These are phyloP conservation scores for Onychostoma macrolepis DNA, from an alignment of 2,113 vertebrate genomes.

Conservation along the genomic window DNA sequence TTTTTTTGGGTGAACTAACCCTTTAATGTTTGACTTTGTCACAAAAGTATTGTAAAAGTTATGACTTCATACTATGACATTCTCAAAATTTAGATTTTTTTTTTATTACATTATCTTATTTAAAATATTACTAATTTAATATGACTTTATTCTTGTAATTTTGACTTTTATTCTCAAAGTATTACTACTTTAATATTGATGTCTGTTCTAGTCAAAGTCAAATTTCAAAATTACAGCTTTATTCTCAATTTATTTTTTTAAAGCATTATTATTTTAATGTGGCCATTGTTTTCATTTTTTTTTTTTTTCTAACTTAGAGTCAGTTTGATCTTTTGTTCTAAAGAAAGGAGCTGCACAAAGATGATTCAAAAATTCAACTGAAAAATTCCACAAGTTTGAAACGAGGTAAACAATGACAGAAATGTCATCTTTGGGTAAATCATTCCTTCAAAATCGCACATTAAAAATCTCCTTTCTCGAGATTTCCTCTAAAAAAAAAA, in stretches of 20 bases:
- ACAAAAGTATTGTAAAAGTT: neutral
- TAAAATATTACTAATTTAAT: neutral
- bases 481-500: constrained; percentile 29
- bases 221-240: neutral
- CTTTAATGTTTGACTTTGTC: neutral
- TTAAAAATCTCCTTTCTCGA: constrained; percentile 10
- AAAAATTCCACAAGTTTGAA: neutral
- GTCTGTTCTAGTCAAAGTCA: neutral
- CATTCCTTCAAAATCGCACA: neutral
- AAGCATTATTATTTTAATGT: neutral
- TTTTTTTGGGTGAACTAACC: too few species aligned
- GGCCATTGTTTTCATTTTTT: too few species aligned
- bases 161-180: neutral
- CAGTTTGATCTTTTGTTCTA: neutral
- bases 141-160: neutral
- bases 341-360: neutral
- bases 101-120: neutral
- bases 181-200: neutral
- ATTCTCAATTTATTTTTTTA: neutral
- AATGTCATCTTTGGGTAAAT: neutral
- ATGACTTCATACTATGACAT: neutral
- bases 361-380: neutral
- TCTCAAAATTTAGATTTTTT: neutral
- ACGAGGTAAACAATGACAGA: neutral
- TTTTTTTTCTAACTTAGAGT: neutral